Evolutionary conservation across 2,888 invertebrate genomes (phyloP), one percentile per base, ranked within the genome.

Genomic region (Orthosia gothica): DNA sequence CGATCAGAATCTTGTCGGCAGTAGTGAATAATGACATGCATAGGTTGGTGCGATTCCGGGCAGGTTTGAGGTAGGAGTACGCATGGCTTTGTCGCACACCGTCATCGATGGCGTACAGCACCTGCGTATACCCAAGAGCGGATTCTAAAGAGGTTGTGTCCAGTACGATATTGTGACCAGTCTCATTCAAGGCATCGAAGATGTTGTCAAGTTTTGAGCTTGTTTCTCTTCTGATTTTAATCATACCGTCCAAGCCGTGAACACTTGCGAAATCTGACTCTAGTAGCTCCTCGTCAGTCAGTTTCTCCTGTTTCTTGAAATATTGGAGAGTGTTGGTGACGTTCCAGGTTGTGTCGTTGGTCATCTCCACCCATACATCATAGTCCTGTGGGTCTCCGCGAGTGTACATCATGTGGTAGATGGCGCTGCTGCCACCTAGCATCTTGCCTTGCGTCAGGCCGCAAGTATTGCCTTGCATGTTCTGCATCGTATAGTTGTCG

Each of bases 351-450:
- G 78, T 54, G 49, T 92, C 90, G 11, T 82, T 78, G 0, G 87
- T 81, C 5, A 70, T 82, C 0, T 64, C 52, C 0, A 83, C 89
- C 92, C 92, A 92, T 3, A 18, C 16, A 1, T 88, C 69, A 20
- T 85, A 92, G 63, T 93, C 92, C 0, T 65, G 62, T 11, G 71
- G 61, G n/a, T 79, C 82, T 0, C 91, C 89, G 50, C 89, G 85
- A 1, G 88, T 81, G 59, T 89, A 84, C 7, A 89, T 75, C 69
- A 87, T 52, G 45, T 90, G 89, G 50, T 89, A 81, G 0, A 92
- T 40, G 9, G 87, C 76, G 20, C 91, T 91, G 50, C 85, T 74
- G 1, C 93, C 94, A 2, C 94, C 94, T 0, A 93, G 70, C 86
- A 92, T 88, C 57, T 89, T 91, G 3, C 92, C 94, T 2, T 79